phyloP scores from a whole-genome alignment of 2,888 invertebrate species.

The Temnothorax unifasciatus region DNA sequence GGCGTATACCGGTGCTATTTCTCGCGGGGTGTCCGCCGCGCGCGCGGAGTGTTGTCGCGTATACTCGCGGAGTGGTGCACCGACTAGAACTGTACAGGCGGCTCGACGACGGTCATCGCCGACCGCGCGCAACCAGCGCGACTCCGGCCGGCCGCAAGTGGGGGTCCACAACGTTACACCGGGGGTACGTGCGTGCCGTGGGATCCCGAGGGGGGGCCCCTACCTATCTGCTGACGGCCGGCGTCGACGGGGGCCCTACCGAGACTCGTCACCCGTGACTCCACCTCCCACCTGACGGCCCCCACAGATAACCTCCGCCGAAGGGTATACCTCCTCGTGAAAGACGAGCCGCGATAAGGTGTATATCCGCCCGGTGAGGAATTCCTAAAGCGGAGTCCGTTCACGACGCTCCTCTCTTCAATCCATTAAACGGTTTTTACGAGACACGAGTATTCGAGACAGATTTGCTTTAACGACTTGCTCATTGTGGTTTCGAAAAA shows the following conservation, averaged over 20 bases:
- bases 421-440: slow-evolving; percentile 29
- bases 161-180: slow-evolving; percentile 73
- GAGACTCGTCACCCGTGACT: slow-evolving; percentile 70
- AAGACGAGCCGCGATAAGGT: slow-evolving; percentile 57
- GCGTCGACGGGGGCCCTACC: slow-evolving; percentile 53
- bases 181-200: slow-evolving; percentile 68
- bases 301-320: slow-evolving; percentile 53
- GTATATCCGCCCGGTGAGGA: slow-evolving; percentile 49
- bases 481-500: not conserved
- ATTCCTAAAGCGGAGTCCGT: slow-evolving; percentile 61
- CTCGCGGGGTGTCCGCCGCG: slow-evolving; percentile 17
- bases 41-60: slow-evolving; percentile 61
- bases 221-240: slow-evolving; percentile 30
- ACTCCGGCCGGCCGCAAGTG: slow-evolving; percentile 68
- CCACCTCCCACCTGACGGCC: slow-evolving; percentile 71
- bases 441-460: not conserved
- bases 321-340: slow-evolving; percentile 58
- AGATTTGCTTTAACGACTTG: not conserved
- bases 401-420: slow-evolving; percentile 30
- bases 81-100: slow-evolving; percentile 76
- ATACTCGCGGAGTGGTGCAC: slow-evolving; percentile 68
- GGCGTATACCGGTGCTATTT: slow-evolving; percentile 6
- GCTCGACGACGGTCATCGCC: slow-evolving; percentile 70
- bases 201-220: slow-evolving; percentile 65
- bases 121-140: slow-evolving; percentile 59